Conservation (phyloP, 2,113 vertebrate species). For the Antennarius striatus region DNA sequence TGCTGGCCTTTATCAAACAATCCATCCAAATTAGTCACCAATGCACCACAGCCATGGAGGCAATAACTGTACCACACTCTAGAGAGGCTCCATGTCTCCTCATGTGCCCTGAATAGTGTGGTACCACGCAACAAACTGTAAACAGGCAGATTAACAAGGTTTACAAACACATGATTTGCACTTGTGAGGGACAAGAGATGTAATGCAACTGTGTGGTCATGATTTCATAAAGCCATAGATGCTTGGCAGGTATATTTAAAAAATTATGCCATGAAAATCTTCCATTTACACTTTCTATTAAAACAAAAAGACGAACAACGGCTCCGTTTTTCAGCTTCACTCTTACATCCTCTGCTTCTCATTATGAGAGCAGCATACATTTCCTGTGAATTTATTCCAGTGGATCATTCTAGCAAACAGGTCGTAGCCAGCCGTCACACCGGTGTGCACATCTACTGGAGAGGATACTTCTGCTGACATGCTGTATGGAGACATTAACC, state of each 20-base stretch:
- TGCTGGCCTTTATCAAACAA: constrained; percentile 64
- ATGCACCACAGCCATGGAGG: constrained; percentile 27
- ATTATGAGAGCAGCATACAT: neutral
- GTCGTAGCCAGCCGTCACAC: constrained; percentile 55
- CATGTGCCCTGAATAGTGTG: constrained; percentile 42
- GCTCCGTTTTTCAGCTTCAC: constrained; percentile 10
- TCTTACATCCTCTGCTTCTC: neutral
- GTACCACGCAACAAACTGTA: constrained; percentile 66
- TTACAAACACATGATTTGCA: constrained; percentile 58
- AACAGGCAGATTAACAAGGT: constrained; percentile 63
- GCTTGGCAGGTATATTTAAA: too few relatives aligned
- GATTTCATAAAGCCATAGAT: too few relatives aligned
- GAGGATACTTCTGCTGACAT: constrained; percentile 69
- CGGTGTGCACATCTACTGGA: constrained; percentile 56
- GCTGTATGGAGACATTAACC: constrained; percentile 79
- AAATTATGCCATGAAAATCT: constrained; percentile 6
- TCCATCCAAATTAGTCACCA: constrained; percentile 55
- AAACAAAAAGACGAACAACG: constrained; percentile 1
- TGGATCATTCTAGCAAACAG: constrained; percentile 23
- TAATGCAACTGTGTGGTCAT: constrained; percentile 44
- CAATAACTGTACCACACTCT: constrained; percentile 39
- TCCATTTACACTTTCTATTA: neutral
- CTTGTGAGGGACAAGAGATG: constrained; percentile 40
- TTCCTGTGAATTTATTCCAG: constrained; percentile 1
- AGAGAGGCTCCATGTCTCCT: constrained; percentile 35